Evolutionary conservation across 2,888 invertebrate genomes (phyloP).

Genomic region (Agrilus mali): DNA sequence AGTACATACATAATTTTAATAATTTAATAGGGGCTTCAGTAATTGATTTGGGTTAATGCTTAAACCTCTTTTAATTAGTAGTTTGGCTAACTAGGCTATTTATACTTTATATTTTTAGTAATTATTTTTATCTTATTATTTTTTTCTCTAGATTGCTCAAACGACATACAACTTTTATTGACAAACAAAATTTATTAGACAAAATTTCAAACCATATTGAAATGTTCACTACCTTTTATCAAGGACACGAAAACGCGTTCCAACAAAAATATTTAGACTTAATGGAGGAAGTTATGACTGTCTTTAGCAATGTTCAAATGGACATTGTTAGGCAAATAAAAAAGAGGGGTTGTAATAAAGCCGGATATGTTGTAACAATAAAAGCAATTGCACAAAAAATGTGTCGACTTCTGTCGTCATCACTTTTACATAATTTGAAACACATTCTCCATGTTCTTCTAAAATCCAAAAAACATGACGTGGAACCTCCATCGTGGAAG

Average conservation of each 20-base stretch:
- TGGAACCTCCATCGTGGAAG: slow-evolving; percentile 10
- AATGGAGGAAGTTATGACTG: slow-evolving; percentile 21
- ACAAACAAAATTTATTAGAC: slow-evolving; percentile 13
- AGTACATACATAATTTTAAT: too few species aligned
- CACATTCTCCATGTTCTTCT: slow-evolving; percentile 21
- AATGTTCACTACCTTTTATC: slow-evolving; percentile 17
- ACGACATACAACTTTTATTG: slow-evolving; percentile 14
- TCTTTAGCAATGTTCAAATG: slow-evolving; percentile 18
- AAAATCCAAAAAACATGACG: slow-evolving; percentile 10
- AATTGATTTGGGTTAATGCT: too few species aligned
- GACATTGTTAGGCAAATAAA: slow-evolving; percentile 13
- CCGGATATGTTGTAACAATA: slow-evolving; percentile 10
- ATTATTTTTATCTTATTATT: neutral
- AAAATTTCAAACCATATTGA: slow-evolving; percentile 16
- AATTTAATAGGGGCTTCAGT: too few species aligned
- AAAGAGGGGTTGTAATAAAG: slow-evolving; percentile 11
- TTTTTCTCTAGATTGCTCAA: slow-evolving; percentile 15
- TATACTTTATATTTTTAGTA: too few species aligned
- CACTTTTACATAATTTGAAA: slow-evolving; percentile 16
- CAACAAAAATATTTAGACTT: slow-evolving; percentile 18
- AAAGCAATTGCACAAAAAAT: slow-evolving; percentile 11
- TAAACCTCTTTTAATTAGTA: too few species aligned
- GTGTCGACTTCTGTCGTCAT: slow-evolving; percentile 15
- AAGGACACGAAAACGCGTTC: slow-evolving; percentile 9
- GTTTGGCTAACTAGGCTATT: too few species aligned